Percentiles rank a stretch among this genome's conserved stretches.
These are phyloP conservation scores for Mandrillus leucophaeus DNA, from an alignment of 2,113 vertebrate species.

Conservation along the genomic window DNA sequence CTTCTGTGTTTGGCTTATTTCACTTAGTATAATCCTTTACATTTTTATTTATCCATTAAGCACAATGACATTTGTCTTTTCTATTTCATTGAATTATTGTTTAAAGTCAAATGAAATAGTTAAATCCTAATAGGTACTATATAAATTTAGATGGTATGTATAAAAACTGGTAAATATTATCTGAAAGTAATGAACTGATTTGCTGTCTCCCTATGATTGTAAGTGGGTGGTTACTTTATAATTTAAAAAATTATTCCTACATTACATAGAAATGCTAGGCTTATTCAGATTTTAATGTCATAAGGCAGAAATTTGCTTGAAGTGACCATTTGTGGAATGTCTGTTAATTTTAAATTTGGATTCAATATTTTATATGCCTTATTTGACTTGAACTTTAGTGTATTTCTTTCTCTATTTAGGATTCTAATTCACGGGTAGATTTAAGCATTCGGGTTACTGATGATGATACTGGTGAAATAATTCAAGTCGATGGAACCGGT, in stretches of 20 bases:
- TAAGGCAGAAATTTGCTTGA: slow-evolving; percentile 4
- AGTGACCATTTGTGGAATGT: neutral
- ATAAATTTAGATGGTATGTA: neutral
- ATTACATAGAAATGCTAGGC: neutral
- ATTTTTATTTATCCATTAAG: neutral
- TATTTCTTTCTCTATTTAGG: slow-evolving; percentile 70
- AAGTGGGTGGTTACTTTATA: neutral
- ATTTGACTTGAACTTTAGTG: slow-evolving; percentile 6
- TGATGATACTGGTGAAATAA: slow-evolving; percentile 85
- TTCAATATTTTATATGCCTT: neutral
- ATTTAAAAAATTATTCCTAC: neutral
- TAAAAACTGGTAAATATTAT: neutral
- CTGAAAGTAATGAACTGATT: slow-evolving; percentile 7
- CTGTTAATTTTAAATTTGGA: slow-evolving; percentile 34
- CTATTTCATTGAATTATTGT: neutral
- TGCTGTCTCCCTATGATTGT: neutral
- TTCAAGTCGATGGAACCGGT: slow-evolving; percentile 93
- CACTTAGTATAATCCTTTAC: neutral
- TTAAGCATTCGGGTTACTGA: slow-evolving; percentile 55
- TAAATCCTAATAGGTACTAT: neutral
- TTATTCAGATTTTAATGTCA: neutral
- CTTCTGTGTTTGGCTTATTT: neutral
- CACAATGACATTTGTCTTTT: neutral
- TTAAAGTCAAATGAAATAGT: neutral
- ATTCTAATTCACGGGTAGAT: slow-evolving; percentile 66